A percentile compares a stretch with the other conserved stretches of the same genome.
These are phyloP conservation scores for Uropsilus gracilis DNA, from an alignment of 2,113 vertebrate species.

Conservation along the genomic window DNA sequence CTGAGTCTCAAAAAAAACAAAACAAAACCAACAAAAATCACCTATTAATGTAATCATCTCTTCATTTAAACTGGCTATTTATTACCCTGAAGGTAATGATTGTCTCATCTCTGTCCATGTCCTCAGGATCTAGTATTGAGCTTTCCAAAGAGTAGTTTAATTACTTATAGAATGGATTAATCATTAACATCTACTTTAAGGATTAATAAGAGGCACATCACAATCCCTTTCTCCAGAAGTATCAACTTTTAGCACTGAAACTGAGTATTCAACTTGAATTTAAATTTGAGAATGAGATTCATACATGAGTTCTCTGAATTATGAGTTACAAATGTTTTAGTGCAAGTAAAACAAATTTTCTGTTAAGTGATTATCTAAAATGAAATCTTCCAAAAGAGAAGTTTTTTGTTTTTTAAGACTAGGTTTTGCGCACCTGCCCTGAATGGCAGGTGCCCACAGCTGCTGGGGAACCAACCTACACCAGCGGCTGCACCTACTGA, in stretches of 20 bases:
- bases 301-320: background rate
- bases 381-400: background rate
- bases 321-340: background rate
- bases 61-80: background rate
- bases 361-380: background rate
- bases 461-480: too few relatives aligned
- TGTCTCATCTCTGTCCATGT: background rate
- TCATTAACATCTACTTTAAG: background rate
- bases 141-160: background rate
- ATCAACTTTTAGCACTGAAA: background rate
- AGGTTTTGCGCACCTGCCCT: too few relatives aligned
- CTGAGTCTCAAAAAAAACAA: too few relatives aligned
- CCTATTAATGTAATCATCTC: background rate
- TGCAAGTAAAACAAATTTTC: conserved; percentile 29
- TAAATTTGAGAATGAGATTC: conserved; percentile 21
- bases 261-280: background rate
- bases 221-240: conserved; percentile 7
- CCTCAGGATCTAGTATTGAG: background rate
- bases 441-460: too few relatives aligned
- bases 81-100: background rate
- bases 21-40: too few relatives aligned
- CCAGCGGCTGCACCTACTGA: too few relatives aligned
- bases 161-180: background rate
- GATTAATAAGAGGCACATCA: background rate
- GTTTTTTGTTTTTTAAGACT: too few relatives aligned